Conservation (phyloP, 2,888 invertebrate species). For the Linnaemya tessellans region DNA sequence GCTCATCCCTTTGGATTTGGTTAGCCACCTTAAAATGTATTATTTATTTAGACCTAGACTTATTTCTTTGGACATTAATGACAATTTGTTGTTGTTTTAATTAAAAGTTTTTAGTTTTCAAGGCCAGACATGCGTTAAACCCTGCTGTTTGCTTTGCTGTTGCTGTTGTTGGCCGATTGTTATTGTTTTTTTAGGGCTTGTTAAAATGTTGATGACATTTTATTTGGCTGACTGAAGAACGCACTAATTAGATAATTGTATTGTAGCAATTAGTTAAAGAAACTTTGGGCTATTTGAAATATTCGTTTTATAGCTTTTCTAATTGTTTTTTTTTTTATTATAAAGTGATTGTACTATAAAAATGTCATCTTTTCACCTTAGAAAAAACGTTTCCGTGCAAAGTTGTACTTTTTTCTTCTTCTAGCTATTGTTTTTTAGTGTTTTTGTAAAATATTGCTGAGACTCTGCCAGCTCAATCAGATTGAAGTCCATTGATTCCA, state of each 20-base stretch:
- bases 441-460: no score
- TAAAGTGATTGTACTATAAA: neutral
- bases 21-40: neutral
- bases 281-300: neutral
- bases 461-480: no score
- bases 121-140: slow-evolving; percentile 57
- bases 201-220: slow-evolving; percentile 38
- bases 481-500: no score
- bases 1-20: neutral
- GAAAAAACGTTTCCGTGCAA: neutral
- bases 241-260: neutral
- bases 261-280: neutral
- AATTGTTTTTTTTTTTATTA: neutral
- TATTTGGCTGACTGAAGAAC: slow-evolving; percentile 7
- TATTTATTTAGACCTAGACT: slow-evolving; percentile 14
- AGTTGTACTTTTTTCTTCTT: no score
- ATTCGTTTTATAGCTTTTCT: neutral
- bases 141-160: slow-evolving; percentile 8
- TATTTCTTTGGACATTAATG: slow-evolving; percentile 26
- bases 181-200: slow-evolving; percentile 26
- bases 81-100: slow-evolving; percentile 25
- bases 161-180: neutral
- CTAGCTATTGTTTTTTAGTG: no score
- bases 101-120: slow-evolving; percentile 62
- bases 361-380: neutral